These are phyloP conservation scores for Blastomussa wellsi DNA, from an alignment of 92 coral and sea anemone genomes.

Conservation along the genomic window DNA sequence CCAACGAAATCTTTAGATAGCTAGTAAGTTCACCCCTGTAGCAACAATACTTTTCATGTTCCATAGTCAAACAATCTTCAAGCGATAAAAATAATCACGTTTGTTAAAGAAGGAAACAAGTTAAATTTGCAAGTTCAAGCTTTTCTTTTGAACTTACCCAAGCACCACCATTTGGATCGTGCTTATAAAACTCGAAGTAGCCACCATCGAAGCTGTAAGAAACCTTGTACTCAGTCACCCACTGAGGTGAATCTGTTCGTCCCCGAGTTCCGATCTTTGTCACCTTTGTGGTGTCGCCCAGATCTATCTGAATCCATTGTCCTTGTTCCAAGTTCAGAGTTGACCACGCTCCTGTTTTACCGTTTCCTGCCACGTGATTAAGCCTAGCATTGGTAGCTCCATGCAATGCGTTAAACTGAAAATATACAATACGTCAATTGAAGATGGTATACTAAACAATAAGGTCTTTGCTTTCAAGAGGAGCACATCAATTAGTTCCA, in stretches of 20 bases:
- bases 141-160: not conserved
- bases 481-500: no score
- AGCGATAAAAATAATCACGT: no score
- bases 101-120: no score
- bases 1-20: no score
- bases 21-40: no score
- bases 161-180: not conserved
- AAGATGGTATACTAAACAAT: no score
- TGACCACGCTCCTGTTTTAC: not conserved
- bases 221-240: conserved; percentile 14
- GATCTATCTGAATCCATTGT: conserved; percentile 11
- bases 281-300: not conserved
- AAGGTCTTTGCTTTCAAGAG: no score
- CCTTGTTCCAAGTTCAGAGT: not conserved
- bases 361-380: not conserved
- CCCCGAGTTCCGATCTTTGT: not conserved
- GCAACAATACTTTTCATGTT: no score
- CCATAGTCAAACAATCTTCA: no score
- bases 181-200: not conserved
- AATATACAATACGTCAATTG: not conserved
- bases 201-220: not conserved
- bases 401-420: not conserved
- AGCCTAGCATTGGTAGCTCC: conserved; percentile 2
- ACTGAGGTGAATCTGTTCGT: not conserved
- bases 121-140: no score